These are phyloP conservation scores for Numenius phaeopus DNA, from an alignment of 2,797 vertebrate species.

Conservation along the genomic window DNA sequence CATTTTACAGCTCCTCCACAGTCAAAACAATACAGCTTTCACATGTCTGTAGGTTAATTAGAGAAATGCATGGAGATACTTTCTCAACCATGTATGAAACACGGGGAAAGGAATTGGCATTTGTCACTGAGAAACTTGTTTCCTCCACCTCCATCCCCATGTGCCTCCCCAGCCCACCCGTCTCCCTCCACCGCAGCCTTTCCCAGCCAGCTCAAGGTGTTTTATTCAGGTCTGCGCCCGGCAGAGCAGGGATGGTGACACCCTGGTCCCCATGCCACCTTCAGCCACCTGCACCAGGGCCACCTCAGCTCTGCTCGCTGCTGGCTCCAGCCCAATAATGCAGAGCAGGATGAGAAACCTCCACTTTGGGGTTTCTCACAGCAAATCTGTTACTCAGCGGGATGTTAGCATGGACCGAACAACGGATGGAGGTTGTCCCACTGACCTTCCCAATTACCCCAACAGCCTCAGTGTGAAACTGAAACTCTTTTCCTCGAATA, in stretches of 20 bases:
- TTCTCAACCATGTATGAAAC: not conserved
- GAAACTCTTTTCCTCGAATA: not conserved
- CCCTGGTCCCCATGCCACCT: rapidly evolving
- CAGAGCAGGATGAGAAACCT: not conserved
- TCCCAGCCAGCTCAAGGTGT: not conserved
- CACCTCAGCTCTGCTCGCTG: not conserved
- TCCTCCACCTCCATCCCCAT: not conserved
- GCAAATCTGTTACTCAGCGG: rapidly evolving
- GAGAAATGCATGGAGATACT: not conserved
- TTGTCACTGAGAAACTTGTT: not conserved
- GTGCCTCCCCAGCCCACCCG: not conserved
- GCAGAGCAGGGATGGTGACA: not conserved
- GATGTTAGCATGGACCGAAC: not conserved
- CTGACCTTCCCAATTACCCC: not conserved
- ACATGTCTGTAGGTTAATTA: not conserved
- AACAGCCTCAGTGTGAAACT: not conserved
- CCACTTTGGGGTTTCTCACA: too few species aligned
- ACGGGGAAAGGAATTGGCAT: not conserved
- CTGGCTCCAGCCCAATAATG: not conserved
- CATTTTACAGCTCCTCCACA: not conserved
- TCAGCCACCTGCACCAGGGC: not conserved
- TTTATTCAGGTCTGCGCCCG: not conserved
- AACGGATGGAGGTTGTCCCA: rapidly evolving
- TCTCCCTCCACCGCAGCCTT: rapidly evolving
- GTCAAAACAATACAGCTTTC: not conserved